Conservation (phyloP, 2,113 vertebrate genomes). For the Vicugna pacos region DNA sequence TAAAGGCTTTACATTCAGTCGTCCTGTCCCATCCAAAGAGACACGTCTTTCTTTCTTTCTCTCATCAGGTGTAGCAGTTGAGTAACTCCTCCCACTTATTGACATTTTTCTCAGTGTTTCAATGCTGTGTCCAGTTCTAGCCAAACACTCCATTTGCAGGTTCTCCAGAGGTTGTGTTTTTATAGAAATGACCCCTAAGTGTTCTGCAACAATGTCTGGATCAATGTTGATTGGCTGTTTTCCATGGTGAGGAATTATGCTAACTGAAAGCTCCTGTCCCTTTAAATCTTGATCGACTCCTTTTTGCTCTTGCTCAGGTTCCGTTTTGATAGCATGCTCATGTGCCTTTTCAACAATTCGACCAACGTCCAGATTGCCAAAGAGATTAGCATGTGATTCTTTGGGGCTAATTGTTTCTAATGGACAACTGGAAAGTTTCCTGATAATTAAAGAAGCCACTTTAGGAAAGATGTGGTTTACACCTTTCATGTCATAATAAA, state of each 20-base stretch:
- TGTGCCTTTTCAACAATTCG: conserved; percentile 50
- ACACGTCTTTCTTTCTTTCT: not conserved
- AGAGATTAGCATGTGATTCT: not conserved
- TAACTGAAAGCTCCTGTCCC: conserved; percentile 26
- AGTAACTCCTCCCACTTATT: not conserved
- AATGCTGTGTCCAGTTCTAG: conserved; percentile 48
- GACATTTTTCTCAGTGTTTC: conserved; percentile 51
- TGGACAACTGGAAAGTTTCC: conserved; percentile 63
- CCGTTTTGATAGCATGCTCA: not conserved
- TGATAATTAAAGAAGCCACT: conserved; percentile 68
- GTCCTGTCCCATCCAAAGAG: conserved; percentile 60
- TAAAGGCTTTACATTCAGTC: conserved; percentile 60
- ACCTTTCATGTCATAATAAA: conserved; percentile 49
- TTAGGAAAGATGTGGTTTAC: conserved; percentile 55
- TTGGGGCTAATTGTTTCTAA: not conserved
- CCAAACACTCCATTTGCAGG: conserved; percentile 47
- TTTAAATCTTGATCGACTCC: not conserved
- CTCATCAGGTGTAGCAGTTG: too few species aligned
- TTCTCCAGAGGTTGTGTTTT: conserved; percentile 71
- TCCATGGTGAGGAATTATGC: conserved; percentile 61
- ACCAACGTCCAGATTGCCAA: conserved; percentile 32
- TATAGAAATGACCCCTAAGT: conserved; percentile 76
- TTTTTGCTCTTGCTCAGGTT: not conserved
- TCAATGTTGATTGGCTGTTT: conserved; percentile 52
- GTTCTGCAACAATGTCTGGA: conserved; percentile 65